Conservation (phyloP, 1,140 invertebrate species). For the Gerris buenoi region DNA sequence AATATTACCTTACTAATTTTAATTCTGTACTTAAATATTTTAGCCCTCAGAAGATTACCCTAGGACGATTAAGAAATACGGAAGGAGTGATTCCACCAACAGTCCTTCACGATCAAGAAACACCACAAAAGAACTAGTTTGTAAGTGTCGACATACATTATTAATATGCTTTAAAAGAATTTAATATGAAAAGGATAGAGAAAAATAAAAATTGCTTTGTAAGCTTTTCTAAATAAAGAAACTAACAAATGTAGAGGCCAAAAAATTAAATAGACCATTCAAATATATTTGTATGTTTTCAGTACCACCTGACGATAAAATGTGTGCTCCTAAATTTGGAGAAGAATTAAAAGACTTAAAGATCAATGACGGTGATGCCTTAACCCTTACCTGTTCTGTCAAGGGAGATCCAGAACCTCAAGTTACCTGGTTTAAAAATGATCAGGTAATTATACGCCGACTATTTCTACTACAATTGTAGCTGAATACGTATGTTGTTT, state of each 20-base stretch:
- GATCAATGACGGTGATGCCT: constrained; percentile 64
- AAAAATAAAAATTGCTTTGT: no score
- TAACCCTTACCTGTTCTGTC: constrained; percentile 61
- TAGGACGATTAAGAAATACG: constrained; percentile 51
- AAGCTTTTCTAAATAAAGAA: no score
- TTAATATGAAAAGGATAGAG: no score
- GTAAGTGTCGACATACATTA: constrained; percentile 41
- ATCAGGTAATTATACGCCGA: no score
- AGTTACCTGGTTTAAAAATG: constrained; percentile 71
- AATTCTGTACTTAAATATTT: no score
- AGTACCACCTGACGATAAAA: constrained; percentile 74
- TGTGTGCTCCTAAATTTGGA: constrained; percentile 70
- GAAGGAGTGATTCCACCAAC: constrained; percentile 41
- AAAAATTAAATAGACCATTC: no score
- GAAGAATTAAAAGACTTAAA: constrained; percentile 49
- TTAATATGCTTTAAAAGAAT: no score
- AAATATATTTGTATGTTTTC: constrained; percentile 19
- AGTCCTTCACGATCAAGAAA: constrained; percentile 68
- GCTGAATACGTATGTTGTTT: no score
- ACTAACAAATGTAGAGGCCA: no score
- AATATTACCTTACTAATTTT: no score
- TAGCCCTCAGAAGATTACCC: neutral
- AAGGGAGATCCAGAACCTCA: constrained; percentile 82
- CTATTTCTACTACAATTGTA: no score
- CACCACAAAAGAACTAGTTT: constrained; percentile 74